Evolutionary conservation across 2,113 vertebrate species (phyloP).

Genomic region (Genyomyrus donnyi): DNA sequence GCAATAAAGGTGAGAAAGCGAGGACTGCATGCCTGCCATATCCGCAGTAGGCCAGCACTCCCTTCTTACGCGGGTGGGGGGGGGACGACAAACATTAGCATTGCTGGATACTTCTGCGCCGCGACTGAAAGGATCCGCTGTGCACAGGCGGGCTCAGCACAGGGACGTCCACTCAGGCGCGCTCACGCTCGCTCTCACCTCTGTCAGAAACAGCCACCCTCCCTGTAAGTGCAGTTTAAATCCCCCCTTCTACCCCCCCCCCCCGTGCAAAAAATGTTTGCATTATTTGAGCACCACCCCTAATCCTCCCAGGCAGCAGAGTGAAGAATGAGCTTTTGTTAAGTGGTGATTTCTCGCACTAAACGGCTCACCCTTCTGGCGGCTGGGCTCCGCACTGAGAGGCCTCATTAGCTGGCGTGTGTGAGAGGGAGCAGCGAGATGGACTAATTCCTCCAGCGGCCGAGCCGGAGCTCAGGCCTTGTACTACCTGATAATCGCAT

Average conservation of each 20-base stretch:
- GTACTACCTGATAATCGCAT: conserved; percentile 50
- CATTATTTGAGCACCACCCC: conserved; percentile 46
- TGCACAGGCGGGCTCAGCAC: neutral
- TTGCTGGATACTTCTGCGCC: conserved; percentile 16
- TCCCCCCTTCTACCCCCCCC: conserved; percentile 44
- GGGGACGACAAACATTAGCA: conserved; percentile 39
- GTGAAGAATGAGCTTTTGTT: conserved; percentile 69
- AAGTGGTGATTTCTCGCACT: conserved; percentile 59
- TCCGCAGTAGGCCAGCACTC: conserved; percentile 39
- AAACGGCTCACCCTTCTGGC: conserved; percentile 51
- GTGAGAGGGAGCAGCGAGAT: conserved; percentile 33
- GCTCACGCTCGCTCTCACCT: conserved; percentile 38
- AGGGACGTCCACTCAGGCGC: conserved; percentile 8
- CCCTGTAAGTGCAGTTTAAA: conserved; percentile 64
- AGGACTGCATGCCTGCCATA: conserved; percentile 47
- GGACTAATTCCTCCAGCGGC: conserved; percentile 43
- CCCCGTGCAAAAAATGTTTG: conserved; percentile 45
- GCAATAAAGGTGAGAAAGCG: conserved; percentile 59
- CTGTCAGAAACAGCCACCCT: conserved; percentile 44
- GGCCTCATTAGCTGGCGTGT: conserved; percentile 36
- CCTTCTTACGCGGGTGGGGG: conserved; percentile 21
- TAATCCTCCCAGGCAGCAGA: conserved; percentile 63
- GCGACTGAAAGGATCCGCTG: neutral
- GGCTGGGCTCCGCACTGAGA: conserved; percentile 41
- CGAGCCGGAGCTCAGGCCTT: conserved; percentile 23